A percentile compares a stretch with the other conserved stretches of the same genome.
Conservation (phyloP, 2,113 vertebrate species). For the Notothenia coriiceps region DNA sequence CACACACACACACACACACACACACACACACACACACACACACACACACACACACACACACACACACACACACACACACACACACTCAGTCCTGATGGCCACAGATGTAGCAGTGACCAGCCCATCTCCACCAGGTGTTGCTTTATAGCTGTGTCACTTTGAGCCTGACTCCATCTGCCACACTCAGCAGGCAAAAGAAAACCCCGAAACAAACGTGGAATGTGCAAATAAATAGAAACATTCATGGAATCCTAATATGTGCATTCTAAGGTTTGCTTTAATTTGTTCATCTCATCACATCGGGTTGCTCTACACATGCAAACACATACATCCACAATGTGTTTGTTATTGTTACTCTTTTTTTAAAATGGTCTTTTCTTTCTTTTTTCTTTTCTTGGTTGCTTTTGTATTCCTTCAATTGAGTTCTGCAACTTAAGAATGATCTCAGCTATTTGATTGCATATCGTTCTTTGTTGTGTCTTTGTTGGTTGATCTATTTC, state of each 20-base stretch:
- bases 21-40: slow-evolving; percentile 54
- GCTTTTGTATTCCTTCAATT: neutral
- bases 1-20: slow-evolving; percentile 50
- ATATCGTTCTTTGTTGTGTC: neutral
- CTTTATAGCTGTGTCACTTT: slow-evolving; percentile 84
- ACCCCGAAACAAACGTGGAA: slow-evolving; percentile 48
- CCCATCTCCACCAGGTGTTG: slow-evolving; percentile 83
- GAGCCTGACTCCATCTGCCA: slow-evolving; percentile 84
- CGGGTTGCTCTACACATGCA: neutral
- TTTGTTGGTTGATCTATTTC: neutral
- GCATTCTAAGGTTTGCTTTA: neutral
- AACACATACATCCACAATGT: neutral
- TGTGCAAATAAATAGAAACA: slow-evolving; percentile 33
- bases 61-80: slow-evolving; percentile 31
- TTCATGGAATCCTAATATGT: slow-evolving; percentile 9
- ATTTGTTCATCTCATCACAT: neutral
- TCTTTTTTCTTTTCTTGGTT: neutral
- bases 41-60: slow-evolving; percentile 42
- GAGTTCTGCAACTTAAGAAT: neutral
- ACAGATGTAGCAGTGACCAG: slow-evolving; percentile 83
- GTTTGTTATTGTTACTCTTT: neutral
- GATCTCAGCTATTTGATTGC: neutral
- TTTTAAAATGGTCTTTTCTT: neutral
- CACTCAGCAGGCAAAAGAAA: slow-evolving; percentile 58
- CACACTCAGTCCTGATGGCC: slow-evolving; percentile 69